Conservation (phyloP, 2,888 invertebrate genomes). For the Tinea semifulvella region DNA sequence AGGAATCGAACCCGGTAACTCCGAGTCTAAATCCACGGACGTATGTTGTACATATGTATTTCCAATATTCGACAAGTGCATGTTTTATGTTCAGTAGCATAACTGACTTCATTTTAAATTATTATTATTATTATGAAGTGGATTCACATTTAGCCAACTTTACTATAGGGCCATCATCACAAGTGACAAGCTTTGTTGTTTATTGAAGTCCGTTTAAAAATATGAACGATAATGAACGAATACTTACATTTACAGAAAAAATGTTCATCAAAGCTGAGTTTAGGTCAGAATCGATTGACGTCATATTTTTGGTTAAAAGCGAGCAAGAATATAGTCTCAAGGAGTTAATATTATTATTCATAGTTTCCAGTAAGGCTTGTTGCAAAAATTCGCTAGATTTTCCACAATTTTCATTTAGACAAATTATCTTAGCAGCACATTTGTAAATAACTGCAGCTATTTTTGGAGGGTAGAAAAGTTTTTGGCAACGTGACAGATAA, state of each 20-base stretch:
- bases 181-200: too few species aligned
- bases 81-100: too few species aligned
- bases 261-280: conserved; percentile 31
- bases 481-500: conserved; percentile 43
- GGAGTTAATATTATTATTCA: conserved; percentile 36
- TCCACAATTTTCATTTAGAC: conserved; percentile 31
- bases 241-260: conserved; percentile 45
- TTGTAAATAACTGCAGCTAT: conserved; percentile 48
- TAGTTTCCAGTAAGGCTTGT: conserved; percentile 31
- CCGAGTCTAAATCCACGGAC: too few species aligned
- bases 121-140: too few species aligned
- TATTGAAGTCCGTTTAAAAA: too few species aligned
- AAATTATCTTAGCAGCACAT: conserved; percentile 43
- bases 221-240: too few species aligned
- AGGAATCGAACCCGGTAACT: too few species aligned
- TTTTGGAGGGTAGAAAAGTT: conserved; percentile 42
- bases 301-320: conserved; percentile 27
- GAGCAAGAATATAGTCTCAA: conserved; percentile 48
- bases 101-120: too few species aligned
- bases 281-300: conserved; percentile 13
- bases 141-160: too few species aligned
- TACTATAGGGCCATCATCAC: too few species aligned
- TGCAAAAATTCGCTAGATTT: conserved; percentile 27
- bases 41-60: too few species aligned
- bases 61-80: too few species aligned